phyloP scores from a whole-genome alignment of 2,113 vertebrate species.

The Epinephelus fuscoguttatus region DNA sequence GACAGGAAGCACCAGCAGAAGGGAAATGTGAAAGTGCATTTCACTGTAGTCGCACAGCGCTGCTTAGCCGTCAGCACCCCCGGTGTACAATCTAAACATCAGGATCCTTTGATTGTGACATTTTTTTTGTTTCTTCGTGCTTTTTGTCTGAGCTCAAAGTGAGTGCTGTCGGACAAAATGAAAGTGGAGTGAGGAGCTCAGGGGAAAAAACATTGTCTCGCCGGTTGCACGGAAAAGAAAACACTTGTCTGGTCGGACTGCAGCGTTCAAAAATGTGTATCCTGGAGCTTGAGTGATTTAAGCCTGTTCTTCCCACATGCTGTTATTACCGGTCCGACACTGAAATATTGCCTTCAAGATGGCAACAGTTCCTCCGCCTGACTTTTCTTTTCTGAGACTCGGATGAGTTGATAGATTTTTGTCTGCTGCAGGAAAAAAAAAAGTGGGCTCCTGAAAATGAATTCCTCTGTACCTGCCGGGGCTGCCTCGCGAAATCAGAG shows the following conservation, averaged over 20 bases:
- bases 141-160: constrained; percentile 57
- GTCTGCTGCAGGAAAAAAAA: constrained; percentile 16
- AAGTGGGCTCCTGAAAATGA: constrained; percentile 23
- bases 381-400: constrained; percentile 34
- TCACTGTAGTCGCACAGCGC: constrained; percentile 31
- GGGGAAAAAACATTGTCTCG: constrained; percentile 40
- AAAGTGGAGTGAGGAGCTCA: constrained; percentile 44
- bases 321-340: constrained; percentile 38
- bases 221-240: constrained; percentile 50
- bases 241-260: constrained; percentile 58
- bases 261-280: constrained; percentile 44
- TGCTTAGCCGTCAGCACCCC: constrained; percentile 62
- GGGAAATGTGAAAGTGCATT: constrained; percentile 49
- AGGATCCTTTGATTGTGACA: constrained; percentile 64
- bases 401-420: constrained; percentile 48
- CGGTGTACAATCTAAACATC: constrained; percentile 68
- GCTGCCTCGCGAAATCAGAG: too few species aligned
- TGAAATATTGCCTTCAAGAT: constrained; percentile 50
- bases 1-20: constrained; percentile 58
- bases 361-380: constrained; percentile 50
- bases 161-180: constrained; percentile 64
- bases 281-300: constrained; percentile 59
- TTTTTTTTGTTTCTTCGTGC: constrained; percentile 47
- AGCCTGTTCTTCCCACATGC: constrained; percentile 51
- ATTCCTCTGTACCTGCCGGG: neutral